Conservation (phyloP, 2,113 vertebrate species). For the Microcebus tavaratra region DNA sequence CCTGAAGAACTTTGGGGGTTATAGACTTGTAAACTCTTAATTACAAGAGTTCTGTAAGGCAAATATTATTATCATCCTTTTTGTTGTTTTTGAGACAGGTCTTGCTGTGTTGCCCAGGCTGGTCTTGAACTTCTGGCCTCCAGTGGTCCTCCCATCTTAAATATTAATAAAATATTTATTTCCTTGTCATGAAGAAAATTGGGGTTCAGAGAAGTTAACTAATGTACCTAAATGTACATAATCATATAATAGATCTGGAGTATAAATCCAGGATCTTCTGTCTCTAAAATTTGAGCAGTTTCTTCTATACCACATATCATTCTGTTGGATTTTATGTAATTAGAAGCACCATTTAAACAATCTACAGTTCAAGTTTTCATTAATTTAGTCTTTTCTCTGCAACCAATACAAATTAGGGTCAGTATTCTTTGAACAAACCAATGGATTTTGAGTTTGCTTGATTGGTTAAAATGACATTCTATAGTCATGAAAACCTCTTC, state of each 20-base stretch:
- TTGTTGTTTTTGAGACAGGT: too few species aligned
- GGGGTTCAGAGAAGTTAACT: not conserved
- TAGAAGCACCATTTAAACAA: not conserved
- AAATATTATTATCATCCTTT: not conserved
- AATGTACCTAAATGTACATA: not conserved
- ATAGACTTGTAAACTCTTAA: not conserved
- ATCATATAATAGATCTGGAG: not conserved
- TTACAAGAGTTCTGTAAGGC: not conserved
- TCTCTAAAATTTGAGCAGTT: not conserved
- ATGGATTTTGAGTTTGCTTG: not conserved
- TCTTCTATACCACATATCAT: not conserved
- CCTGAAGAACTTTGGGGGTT: not conserved
- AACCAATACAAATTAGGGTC: not conserved
- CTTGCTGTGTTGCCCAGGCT: too few species aligned
- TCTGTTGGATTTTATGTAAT: not conserved
- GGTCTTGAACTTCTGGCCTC: too few species aligned
- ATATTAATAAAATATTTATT: not conserved
- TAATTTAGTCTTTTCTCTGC: conserved; percentile 19
- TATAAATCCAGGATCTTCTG: not conserved
- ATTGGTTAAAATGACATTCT: not conserved
- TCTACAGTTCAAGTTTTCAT: not conserved
- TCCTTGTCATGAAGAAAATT: conserved; percentile 13
- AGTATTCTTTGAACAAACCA: not conserved
- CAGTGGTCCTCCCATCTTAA: too few species aligned
- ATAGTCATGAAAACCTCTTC: not conserved